These are phyloP conservation scores for Polydrusus pterygomalis DNA, from an alignment of 2,888 invertebrate species.

Conservation along the genomic window DNA sequence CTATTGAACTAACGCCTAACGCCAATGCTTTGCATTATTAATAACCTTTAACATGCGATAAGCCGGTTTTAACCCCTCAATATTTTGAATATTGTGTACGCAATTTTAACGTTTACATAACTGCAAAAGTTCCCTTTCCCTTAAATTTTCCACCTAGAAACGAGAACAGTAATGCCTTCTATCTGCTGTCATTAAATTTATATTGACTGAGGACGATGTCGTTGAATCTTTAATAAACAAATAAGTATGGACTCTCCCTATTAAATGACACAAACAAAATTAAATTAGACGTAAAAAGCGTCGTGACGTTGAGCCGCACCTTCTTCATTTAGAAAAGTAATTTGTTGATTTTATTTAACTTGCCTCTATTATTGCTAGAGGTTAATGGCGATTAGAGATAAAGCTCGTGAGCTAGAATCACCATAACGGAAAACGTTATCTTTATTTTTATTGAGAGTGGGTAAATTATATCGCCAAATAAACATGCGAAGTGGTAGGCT, in stretches of 20 bases:
- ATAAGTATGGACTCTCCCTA: constrained; percentile 46
- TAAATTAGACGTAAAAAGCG: constrained; percentile 54
- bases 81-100: too few relatives aligned
- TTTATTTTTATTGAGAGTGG: neutral
- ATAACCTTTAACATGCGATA: too few relatives aligned
- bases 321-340: constrained; percentile 53
- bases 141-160: neutral
- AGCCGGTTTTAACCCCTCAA: too few relatives aligned
- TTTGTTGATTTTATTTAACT: constrained; percentile 54
- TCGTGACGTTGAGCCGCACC: constrained; percentile 51
- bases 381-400: constrained; percentile 36
- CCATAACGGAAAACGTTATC: constrained; percentile 1
- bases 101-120: too few relatives aligned
- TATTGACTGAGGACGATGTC: constrained; percentile 6
- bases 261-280: constrained; percentile 54
- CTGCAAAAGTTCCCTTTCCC: too few relatives aligned
- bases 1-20: too few relatives aligned
- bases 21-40: too few relatives aligned
- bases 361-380: constrained; percentile 44
- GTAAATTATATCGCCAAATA: neutral
- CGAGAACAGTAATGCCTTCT: neutral
- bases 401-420: constrained; percentile 9
- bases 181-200: neutral
- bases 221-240: constrained; percentile 46
- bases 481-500: neutral